Conservation (phyloP, 2,888 invertebrate species). For the Lasioglossum oenotherae region DNA sequence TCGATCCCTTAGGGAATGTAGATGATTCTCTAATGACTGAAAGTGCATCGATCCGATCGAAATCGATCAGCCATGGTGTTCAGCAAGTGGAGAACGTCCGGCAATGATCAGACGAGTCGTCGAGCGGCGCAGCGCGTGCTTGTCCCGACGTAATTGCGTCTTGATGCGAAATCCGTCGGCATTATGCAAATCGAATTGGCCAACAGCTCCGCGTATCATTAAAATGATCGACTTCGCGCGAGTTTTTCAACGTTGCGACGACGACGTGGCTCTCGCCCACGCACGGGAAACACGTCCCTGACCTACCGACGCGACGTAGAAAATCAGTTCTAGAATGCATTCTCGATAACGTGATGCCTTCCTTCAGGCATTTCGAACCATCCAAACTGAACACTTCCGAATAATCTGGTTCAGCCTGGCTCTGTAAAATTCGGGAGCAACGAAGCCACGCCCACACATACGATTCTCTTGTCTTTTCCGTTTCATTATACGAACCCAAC, state of each 20-base stretch:
- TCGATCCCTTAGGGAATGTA: not conserved
- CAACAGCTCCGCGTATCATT: constrained; percentile 42
- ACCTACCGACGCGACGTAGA: constrained; percentile 30
- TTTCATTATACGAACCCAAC: not conserved
- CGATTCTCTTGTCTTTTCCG: too few relatives aligned
- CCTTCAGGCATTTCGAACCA: not conserved
- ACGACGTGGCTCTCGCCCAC: constrained; percentile 54
- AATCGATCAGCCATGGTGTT: not conserved
- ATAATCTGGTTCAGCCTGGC: not conserved
- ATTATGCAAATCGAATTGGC: constrained; percentile 53
- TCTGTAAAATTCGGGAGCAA: not conserved
- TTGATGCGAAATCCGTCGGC: constrained; percentile 41
- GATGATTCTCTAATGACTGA: not conserved
- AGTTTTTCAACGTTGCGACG: constrained; percentile 42
- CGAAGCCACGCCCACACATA: not conserved
- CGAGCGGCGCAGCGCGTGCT: not conserved
- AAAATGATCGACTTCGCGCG: constrained; percentile 42
- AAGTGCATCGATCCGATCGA: not conserved
- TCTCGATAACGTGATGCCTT: not conserved
- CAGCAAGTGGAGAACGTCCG: constrained; percentile 23
- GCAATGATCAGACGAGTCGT: constrained; percentile 23
- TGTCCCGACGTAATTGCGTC: constrained; percentile 20
- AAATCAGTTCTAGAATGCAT: not conserved
- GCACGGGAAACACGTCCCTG: constrained; percentile 30
- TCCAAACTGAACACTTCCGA: not conserved